Base-by-base conservation (phyloP, 2,113 vertebrate genomes). In the Passer montanus region DNA sequence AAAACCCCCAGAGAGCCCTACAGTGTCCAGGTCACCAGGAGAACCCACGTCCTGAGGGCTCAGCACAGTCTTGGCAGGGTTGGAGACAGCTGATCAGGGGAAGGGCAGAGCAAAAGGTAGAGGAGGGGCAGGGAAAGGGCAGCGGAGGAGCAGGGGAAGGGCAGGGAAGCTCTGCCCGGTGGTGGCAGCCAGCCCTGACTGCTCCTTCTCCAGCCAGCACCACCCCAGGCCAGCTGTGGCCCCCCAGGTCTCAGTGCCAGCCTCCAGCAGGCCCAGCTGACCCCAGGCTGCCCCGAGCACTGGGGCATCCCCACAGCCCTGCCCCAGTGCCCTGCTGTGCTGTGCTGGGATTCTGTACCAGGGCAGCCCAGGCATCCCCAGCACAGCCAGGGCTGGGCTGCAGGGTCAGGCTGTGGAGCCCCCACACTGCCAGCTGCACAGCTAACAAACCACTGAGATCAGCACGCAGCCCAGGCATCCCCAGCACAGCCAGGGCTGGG, bases 261-360 rank as follows among this genome's bases (percentile, higher is more conserved):
- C 2, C 28, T 26, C 26, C 2, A 55, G 47, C 62, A 50, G 63
- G 5, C 9, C 3, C 3, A 3, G 19, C 43, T 47, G 23, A 4
- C 17, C 49, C 20, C 24, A 12, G 4, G 20, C 10, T 43, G 4
- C n/a, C 3, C 24, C 1, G 4, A 27, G 26, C 24, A 6, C 9
- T 7, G 4, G 5, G 20, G 3, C 30, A 52, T 6, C 0, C 28
- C 28, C 20, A 26, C 24, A 50, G 49, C 49, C 49, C 24, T 15
- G 49, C 49, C 49, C 49, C 49, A 27, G 49, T 15, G 49, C 49
- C 14, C 24, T 49, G 49, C 49, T 15, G 20, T 49, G 49, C 49
- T 15, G 20, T 2, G 6, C 20, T 7, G 3, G 0, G 1, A 6
- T 2, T 12, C 4, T 5, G 1, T 4, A 3, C 4, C 35, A 39